Base-by-base conservation (phyloP, 2,888 invertebrate species). In the Lasiommata megera region DNA sequence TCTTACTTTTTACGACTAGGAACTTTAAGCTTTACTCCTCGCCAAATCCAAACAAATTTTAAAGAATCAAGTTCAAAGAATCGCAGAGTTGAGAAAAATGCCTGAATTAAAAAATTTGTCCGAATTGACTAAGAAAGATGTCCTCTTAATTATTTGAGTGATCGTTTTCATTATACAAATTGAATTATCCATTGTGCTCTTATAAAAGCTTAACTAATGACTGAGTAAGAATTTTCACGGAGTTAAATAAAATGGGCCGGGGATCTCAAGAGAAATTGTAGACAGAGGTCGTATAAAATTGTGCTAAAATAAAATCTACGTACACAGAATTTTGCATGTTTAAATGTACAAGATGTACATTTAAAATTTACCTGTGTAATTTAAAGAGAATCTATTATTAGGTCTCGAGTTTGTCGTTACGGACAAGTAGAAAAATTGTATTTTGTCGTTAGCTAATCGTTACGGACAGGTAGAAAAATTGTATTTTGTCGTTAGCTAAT, bases 91-190 rank as follows among this genome's bases (percentile, higher is more conserved):
- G 11, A 40, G 7, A 31, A 31, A 7, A 31, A 9, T 31, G 31
- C 31, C 9, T 31, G 7, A 11, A 31, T 11, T 31, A 6, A 9
- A 9, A 9, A 9, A 6, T n/a, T 23, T 23, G 23, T 46, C 16
- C 12, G 5, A 46, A 46, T 14, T 38, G 38, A 16, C 8, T 9
- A 14, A 29, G 23, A 17, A 40, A 41, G 44, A 52, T 41, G 41
- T 41, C 12, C 17, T 17, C 18, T 40, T 51, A 29, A 51, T 40
- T 29, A 29, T 50, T 51, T 40, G 40, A 41, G 12, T 14, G 52
- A 41, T 52, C 41, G 12, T 41, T 52, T 51, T 38, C 40, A 52
- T 31, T 52, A 52, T 31, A 16, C 50, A 52, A 52, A 52, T 52
- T 40, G n/a, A 40, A 41, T 52, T 31, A 52, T 29, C 52, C 52